A percentile compares a stretch with the other conserved stretches of the same genome.
phyloP scores from a whole-genome alignment of 2,888 invertebrate genomes.

The Adelognathus sp. region DNA sequence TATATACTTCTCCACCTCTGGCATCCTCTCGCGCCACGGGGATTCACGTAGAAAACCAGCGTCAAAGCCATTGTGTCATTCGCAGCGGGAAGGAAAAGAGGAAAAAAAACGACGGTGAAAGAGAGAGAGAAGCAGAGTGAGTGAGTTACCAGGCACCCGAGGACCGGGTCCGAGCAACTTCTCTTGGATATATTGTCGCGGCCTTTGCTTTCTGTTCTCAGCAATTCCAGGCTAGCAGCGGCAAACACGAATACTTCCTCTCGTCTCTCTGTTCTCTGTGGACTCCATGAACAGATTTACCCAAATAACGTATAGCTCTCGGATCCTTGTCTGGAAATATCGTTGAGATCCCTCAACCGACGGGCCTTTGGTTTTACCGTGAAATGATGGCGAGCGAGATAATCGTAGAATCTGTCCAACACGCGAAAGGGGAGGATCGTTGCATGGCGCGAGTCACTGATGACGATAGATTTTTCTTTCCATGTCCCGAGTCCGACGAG shows the following conservation, averaged over 20 bases:
- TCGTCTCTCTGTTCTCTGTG: background rate
- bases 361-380: background rate
- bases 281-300: background rate
- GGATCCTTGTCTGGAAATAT: background rate
- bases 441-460: background rate
- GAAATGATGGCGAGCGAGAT: background rate
- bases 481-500: background rate
- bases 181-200: conserved; percentile 29
- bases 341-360: background rate
- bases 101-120: no score
- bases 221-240: background rate
- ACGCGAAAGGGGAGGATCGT: background rate
- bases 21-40: conserved; percentile 46
- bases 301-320: background rate
- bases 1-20: conserved; percentile 2
- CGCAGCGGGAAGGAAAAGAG: conserved; percentile 61
- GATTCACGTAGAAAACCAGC: conserved; percentile 55
- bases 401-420: background rate
- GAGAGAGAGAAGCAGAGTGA: no score
- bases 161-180: background rate
- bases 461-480: background rate
- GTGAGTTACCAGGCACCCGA: conserved; percentile 50
- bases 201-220: background rate
- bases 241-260: background rate
- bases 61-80: conserved; percentile 65